These are phyloP conservation scores for Polymixis flavicincta DNA, from an alignment of 2,888 invertebrate species.

Conservation along the genomic window DNA sequence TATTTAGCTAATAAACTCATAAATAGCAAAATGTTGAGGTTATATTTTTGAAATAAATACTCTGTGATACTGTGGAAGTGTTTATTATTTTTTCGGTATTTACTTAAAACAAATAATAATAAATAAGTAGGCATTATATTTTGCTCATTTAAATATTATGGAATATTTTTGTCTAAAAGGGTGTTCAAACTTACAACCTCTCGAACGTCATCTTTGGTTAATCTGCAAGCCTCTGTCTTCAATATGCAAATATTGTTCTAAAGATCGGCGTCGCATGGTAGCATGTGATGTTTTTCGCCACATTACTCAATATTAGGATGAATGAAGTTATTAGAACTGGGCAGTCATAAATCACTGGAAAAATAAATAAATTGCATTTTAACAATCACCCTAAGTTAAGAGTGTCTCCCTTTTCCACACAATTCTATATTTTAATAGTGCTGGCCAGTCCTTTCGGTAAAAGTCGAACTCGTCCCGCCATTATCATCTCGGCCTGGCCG, in stretches of 20 bases:
- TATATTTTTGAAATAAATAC: constrained; percentile 87
- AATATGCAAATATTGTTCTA: constrained; percentile 68
- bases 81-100: constrained; percentile 60
- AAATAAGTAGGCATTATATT: not conserved
- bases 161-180: not conserved
- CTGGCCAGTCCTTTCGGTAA: too few species aligned
- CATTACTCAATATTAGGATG: constrained; percentile 71
- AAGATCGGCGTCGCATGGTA: constrained; percentile 79
- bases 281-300: constrained; percentile 75
- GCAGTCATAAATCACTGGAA: constrained; percentile 90
- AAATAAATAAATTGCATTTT: constrained; percentile 54
- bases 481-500: too few species aligned
- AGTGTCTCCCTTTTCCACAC: too few species aligned
- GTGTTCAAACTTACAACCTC: not conserved
- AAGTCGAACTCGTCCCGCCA: too few species aligned
- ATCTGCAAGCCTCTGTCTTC: not conserved
- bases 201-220: not conserved
- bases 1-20: constrained; percentile 49
- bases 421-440: too few species aligned
- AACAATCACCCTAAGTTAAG: not conserved
- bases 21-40: constrained; percentile 52
- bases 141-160: constrained; percentile 9
- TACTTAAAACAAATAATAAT: not conserved
- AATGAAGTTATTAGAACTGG: constrained; percentile 73
- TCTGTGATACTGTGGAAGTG: constrained; percentile 82